Conservation (phyloP, 2,113 vertebrate genomes). For the Albula glossodonta region DNA sequence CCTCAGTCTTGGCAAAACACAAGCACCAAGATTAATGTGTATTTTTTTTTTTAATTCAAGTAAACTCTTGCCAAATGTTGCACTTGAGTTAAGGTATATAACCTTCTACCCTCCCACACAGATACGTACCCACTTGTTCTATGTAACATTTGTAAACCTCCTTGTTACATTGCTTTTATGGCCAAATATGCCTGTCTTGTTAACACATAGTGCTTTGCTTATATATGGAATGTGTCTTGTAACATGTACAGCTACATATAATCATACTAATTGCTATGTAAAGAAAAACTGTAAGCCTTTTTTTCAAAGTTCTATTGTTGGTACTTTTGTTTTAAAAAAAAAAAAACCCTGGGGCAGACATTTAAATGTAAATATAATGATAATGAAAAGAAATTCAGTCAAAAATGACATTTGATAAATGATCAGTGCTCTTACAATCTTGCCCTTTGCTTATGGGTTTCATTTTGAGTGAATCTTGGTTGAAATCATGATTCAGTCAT, state of each 20-base stretch:
- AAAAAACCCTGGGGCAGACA: slow-evolving; percentile 27
- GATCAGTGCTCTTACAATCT: not conserved
- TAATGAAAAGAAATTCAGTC: slow-evolving; percentile 6
- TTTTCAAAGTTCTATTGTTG: slow-evolving; percentile 60
- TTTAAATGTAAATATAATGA: slow-evolving; percentile 44
- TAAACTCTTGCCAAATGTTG: not conserved
- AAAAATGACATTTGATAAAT: not conserved
- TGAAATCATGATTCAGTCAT: not conserved
- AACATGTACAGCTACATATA: slow-evolving; percentile 64
- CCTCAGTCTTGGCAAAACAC: not conserved
- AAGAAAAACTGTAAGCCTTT: slow-evolving; percentile 60
- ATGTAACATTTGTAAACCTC: slow-evolving; percentile 44
- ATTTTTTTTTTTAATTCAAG: not conserved
- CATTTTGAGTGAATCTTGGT: not conserved
- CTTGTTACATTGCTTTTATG: slow-evolving; percentile 37
- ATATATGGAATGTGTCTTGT: slow-evolving; percentile 60
- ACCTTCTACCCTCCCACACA: not conserved
- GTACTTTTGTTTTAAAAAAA: slow-evolving; percentile 52
- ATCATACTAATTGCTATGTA: slow-evolving; percentile 68
- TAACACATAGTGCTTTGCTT: slow-evolving; percentile 54
- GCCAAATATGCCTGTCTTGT: slow-evolving; percentile 52
- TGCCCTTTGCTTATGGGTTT: not conserved
- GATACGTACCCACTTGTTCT: slow-evolving; percentile 2
- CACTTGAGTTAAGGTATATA: not conserved
- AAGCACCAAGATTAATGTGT: not conserved